phyloP scores from a whole-genome alignment of 1,140 invertebrate species.

The Drosophila nikananu region DNA sequence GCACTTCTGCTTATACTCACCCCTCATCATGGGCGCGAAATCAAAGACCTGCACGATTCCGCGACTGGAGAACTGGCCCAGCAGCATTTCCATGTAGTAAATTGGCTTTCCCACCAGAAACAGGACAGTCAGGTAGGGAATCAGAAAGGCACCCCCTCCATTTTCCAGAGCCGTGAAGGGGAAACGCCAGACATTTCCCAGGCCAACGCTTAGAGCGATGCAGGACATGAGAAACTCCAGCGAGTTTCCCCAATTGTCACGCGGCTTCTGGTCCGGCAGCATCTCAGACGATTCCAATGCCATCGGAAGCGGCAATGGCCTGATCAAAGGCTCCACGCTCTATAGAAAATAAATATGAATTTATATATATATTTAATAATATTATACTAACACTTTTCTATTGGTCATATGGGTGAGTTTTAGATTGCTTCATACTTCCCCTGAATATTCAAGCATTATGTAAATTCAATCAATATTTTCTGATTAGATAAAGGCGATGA shows the following conservation, averaged over 20 bases:
- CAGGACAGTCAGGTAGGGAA: constrained; percentile 94
- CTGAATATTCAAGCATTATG: neutral
- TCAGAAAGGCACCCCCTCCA: constrained; percentile 91
- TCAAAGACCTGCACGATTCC: constrained; percentile 89
- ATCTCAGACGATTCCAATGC: constrained; percentile 31
- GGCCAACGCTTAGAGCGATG: constrained; percentile 95
- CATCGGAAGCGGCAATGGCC: constrained; percentile 14
- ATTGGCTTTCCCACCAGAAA: constrained; percentile 94
- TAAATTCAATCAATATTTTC: neutral
- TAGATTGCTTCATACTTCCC: neutral
- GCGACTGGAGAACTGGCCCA: constrained; percentile 92
- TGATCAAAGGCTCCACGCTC: constrained; percentile 32
- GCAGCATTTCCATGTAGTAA: constrained; percentile 94
- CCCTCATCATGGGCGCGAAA: constrained; percentile 88
- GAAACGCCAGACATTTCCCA: constrained; percentile 90
- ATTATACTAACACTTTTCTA: neutral
- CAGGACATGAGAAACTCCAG: constrained; percentile 95
- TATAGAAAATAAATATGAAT: neutral
- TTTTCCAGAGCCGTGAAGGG: constrained; percentile 94
- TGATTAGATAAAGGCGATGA: neutral
- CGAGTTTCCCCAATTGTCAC: constrained; percentile 93
- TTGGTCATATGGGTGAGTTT: neutral
- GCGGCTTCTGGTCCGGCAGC: constrained; percentile 42
- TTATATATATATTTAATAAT: neutral
- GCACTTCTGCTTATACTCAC: constrained; percentile 77